These are phyloP conservation scores for Diadumene lineata DNA, from an alignment of 92 coral and sea anemone species.

Conservation along the genomic window DNA sequence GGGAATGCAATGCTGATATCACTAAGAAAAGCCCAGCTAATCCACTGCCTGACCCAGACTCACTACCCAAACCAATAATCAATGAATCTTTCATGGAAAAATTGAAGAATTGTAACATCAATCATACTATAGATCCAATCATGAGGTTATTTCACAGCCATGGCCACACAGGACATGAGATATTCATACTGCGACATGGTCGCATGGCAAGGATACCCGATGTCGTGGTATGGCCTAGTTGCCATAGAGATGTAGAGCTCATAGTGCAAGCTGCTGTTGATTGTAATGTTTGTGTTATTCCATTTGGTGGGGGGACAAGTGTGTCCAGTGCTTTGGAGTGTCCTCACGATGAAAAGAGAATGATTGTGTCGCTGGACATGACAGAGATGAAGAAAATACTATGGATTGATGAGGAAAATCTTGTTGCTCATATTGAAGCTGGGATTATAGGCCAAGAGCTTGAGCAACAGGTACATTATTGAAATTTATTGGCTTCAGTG, in stretches of 20 bases:
- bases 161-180: conserved; percentile 95
- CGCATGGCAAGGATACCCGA: conserved; percentile 85
- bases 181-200: conserved; percentile 89
- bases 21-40: conserved; percentile 70
- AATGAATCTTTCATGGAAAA: conserved; percentile 70
- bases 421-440: conserved; percentile 92
- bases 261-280: conserved; percentile 75
- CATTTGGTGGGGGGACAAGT: conserved; percentile 98
- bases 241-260: conserved; percentile 87
- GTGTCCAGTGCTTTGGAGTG: conserved; percentile 95
- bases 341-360: conserved; percentile 78
- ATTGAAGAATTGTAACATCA: conserved; percentile 57
- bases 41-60: conserved; percentile 79
- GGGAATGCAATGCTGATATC: conserved; percentile 74
- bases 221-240: conserved; percentile 92
- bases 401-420: conserved; percentile 93
- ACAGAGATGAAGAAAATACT: conserved; percentile 90
- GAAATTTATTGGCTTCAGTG: neutral
- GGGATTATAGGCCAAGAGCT: conserved; percentile 96
- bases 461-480: conserved; percentile 69
- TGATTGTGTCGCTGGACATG: conserved; percentile 96
- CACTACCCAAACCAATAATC: conserved; percentile 70
- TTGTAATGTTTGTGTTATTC: conserved; percentile 90
- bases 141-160: conserved; percentile 87
- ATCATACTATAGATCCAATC: conserved; percentile 79